Evolutionary conservation across 2,888 invertebrate species (phyloP).

Genomic region (Cryptocephalus primarius): DNA sequence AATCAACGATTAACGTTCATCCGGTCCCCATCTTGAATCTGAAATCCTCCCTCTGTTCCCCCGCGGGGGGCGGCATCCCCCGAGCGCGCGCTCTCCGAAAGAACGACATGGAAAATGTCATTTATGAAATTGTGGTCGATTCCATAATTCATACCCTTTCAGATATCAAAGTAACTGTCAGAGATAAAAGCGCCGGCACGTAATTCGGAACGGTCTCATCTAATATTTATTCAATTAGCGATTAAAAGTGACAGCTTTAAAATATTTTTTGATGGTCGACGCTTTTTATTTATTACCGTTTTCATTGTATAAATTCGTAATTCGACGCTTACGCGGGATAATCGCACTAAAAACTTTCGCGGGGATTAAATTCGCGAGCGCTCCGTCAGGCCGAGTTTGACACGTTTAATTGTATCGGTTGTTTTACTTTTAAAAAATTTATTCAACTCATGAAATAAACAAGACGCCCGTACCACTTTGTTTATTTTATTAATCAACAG

Average conservation of each 20-base stretch:
- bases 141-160: slow-evolving; percentile 22
- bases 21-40: neutral
- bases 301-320: neutral
- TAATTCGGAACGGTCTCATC: slow-evolving; percentile 18
- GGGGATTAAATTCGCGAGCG: no score
- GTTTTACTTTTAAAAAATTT: no score
- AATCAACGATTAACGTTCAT: no score
- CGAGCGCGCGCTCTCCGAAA: neutral
- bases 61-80: neutral
- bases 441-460: no score
- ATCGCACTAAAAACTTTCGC: no score
- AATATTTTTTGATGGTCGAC: slow-evolving; percentile 11
- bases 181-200: slow-evolving; percentile 18
- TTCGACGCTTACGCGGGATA: neutral
- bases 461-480: no score
- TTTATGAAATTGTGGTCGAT: slow-evolving; percentile 24
- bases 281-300: slow-evolving; percentile 10
- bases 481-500: no score
- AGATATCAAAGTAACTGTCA: slow-evolving; percentile 21
- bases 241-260: slow-evolving; percentile 12
- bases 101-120: slow-evolving; percentile 22
- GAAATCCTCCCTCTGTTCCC: neutral
- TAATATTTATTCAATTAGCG: slow-evolving; percentile 21
- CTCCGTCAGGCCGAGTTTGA: no score
- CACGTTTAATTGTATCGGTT: no score